A percentile compares a stretch with the other conserved stretches of the same genome.
Evolutionary conservation across 2,888 invertebrate genomes (phyloP).

Genomic region (Trissolcus brochymenae): DNA sequence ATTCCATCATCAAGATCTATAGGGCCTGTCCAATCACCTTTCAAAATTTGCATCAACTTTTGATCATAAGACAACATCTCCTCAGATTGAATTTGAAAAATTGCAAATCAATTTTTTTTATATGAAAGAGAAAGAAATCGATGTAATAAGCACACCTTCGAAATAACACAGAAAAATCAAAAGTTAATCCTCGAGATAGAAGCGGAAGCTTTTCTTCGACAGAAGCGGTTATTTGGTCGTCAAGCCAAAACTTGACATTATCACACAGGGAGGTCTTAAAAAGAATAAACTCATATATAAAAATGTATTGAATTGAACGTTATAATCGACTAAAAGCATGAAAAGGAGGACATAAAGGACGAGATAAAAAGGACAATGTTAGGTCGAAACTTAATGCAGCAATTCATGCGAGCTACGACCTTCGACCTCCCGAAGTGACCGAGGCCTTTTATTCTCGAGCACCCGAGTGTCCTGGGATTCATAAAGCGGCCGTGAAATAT

Average conservation of each 20-base stretch:
- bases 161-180: no score
- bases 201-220: no score
- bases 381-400: conserved; percentile 60
- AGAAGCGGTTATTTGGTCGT: not conserved
- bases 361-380: conserved; percentile 55
- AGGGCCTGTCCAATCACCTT: not conserved
- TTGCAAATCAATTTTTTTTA: no score
- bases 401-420: conserved; percentile 60
- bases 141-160: no score
- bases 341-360: conserved; percentile 45
- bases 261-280: not conserved
- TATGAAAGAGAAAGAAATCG: no score
- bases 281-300: conserved; percentile 14
- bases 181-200: no score
- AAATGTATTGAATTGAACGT: conserved; percentile 40
- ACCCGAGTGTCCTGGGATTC: conserved; percentile 62
- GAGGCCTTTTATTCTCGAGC: conserved; percentile 63
- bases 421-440: conserved; percentile 58
- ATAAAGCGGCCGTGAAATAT: conserved; percentile 67
- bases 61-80: no score
- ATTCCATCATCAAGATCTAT: not conserved
- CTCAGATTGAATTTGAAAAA: no score
- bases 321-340: conserved; percentile 48
- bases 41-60: not conserved
- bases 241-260: not conserved